Base-by-base conservation (phyloP, 1,140 invertebrate genomes). In the Heliconius hermathena region DNA sequence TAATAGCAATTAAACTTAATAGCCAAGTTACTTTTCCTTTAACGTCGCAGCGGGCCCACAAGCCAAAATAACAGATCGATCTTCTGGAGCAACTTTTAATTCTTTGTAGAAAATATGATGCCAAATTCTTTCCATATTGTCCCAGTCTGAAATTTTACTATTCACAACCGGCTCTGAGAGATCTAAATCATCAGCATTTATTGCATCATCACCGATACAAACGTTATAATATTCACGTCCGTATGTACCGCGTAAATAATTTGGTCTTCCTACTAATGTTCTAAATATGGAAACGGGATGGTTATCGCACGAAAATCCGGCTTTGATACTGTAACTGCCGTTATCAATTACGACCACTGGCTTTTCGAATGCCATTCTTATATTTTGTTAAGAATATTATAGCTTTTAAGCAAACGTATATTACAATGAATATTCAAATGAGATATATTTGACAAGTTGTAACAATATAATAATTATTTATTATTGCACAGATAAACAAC, bases 31-130 rank as follows among this genome's bases (percentile, higher is more conserved):
- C 29, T 29, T 29, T 29, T 29, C 29, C 29, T 29, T 29, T 29
- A 29, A 29, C 29, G 29, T 29, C 2, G 29, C 29, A 29, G 29
- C 29, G 29, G 29, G 29, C 2, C 83, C 76, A 77, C 82, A 85
- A n/a, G 98, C 98, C 57, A 99, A 94, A 57, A 99, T 96, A 13
- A 99, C 97, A 73, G 98, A 97, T 89, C 99, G 97, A 89, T 99
- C 98, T 92, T 99, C 98, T 9, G 99, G 99, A 66, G 98, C 99
- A 79, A 99, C 98, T 95, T 98, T 97, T 85, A 99, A 96, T 95
- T 99, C 98, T 90, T 98, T 99, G 96, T 99, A 99, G 95, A 99
- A 99, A 82, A 98, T 98, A 95, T 99, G 98, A 95, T 99, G 98
- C 98, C 98, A 98, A 95, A 98, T 98, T 90, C 98, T 98, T 93